Evolutionary conservation across 2,888 invertebrate genomes (phyloP).

Genomic region (Apotomis turbidana): DNA sequence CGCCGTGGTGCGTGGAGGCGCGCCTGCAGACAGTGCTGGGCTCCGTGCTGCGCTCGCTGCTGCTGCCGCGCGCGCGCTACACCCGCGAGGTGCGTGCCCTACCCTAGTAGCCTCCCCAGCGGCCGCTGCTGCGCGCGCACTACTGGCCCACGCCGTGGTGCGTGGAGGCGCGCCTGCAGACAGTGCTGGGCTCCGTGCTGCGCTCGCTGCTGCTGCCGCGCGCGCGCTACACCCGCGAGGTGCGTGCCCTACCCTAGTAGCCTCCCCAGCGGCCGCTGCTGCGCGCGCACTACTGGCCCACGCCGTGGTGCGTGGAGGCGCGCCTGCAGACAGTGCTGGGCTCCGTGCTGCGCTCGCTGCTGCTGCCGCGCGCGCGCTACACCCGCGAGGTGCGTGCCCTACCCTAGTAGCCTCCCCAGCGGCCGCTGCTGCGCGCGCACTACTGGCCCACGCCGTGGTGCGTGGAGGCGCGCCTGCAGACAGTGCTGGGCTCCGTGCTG

Average conservation of each 20-base stretch:
- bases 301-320: conserved; percentile 92
- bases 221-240: conserved; percentile 54
- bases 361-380: too few species aligned
- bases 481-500: conserved; percentile 88
- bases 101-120: too few species aligned
- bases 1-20: conserved; percentile 92
- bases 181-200: conserved; percentile 88
- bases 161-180: conserved; percentile 90
- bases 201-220: conserved; percentile 85
- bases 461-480: conserved; percentile 90
- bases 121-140: conserved; percentile 85
- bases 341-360: conserved; percentile 86
- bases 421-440: conserved; percentile 86
- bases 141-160: conserved; percentile 94
- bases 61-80: conserved; percentile 76
- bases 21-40: conserved; percentile 90
- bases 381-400: conserved; percentile 41
- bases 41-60: conserved; percentile 85
- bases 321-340: conserved; percentile 90
- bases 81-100: conserved; percentile 58
- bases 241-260: conserved; percentile 57
- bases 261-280: conserved; percentile 75
- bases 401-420: too few species aligned
- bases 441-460: conserved; percentile 94
- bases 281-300: conserved; percentile 90